Base-by-base conservation (phyloP, 1,140 invertebrate genomes). In the Aphelenchoides besseyi region DNA sequence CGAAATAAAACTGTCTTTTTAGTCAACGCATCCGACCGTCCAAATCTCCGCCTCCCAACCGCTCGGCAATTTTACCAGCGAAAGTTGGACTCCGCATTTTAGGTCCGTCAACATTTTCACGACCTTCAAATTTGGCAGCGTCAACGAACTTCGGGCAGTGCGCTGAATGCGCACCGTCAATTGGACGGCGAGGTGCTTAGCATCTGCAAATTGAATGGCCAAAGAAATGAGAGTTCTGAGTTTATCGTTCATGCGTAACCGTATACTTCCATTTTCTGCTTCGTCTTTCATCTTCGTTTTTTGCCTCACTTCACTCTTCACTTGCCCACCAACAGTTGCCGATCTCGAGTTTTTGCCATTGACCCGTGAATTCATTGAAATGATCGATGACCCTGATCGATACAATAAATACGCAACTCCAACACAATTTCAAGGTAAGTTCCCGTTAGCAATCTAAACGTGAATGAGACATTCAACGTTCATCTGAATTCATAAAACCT, bases 371-470 rank as follows among this genome's bases (percentile, higher is more conserved):
- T 82, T 82, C 66, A 69, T 82, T n/a, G 62, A 69, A 35, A 53
- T 82, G 53, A 36, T 82, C 16, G 69, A 74, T 12, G 71, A 82
- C 62, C 73, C 74, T 23, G 64, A 52, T n/a, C 36, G 57, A 3
- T 82, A 82, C 71, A 82, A 82, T 66, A 63, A 69, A 35, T 84
- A 83, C 63, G 82, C 81, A 0, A 82, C 82, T 62, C 81, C 81
- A 3, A 82, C 76, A 2, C 82, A 82, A 70, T 77, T 79, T 68
- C 62, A 75, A 23, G 81, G 80, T 82, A 9, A 70, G 77, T 18
- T 55, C 32, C 41, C n/a, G n/a, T 32, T 23, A 16, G 18, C 30
- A 30, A 67, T 23, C 3, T 57, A 16, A n/a, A 32, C 30, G 18
- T 28, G 2, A 68, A 32, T 18, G 0, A n/a, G 18, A 73, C 26